phyloP scores from a whole-genome alignment of 2,113 vertebrate genomes.

The Phalacrocorax aristotelis region DNA sequence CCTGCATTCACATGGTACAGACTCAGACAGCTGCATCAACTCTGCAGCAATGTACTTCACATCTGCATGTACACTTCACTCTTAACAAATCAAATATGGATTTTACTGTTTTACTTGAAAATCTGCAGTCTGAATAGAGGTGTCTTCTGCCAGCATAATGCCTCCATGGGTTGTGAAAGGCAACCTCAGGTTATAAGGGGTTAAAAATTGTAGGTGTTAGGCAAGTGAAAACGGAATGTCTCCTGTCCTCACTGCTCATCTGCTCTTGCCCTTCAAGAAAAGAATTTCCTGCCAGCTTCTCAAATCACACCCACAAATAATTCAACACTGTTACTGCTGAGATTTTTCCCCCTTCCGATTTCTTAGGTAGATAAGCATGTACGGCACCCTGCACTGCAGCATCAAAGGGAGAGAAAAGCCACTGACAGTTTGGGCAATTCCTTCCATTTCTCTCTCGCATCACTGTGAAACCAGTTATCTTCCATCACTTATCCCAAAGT shows the following conservation, averaged over 20 bases:
- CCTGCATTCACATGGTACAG: fast-evolving
- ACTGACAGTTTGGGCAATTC: background rate
- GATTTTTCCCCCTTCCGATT: background rate
- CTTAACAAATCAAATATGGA: background rate
- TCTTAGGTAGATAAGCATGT: background rate
- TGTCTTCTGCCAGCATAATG: background rate
- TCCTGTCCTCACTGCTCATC: background rate
- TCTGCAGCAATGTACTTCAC: background rate
- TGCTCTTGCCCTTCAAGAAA: background rate
- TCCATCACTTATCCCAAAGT: background rate
- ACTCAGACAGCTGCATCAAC: background rate
- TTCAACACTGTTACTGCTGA: background rate
- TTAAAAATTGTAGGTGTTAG: background rate
- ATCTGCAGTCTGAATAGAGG: background rate
- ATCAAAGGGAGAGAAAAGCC: background rate
- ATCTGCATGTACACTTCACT: background rate
- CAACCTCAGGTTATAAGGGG: background rate
- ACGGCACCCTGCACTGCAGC: background rate
- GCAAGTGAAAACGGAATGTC: background rate
- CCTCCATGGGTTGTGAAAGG: background rate
- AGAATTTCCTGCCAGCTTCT: background rate
- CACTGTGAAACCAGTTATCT: background rate
- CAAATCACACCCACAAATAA: background rate
- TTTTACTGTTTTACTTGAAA: background rate
- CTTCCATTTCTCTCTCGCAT: background rate